These are phyloP conservation scores for Euphonia xanthogaster DNA, from an alignment of 2,797 vertebrate species.

Conservation along the genomic window DNA sequence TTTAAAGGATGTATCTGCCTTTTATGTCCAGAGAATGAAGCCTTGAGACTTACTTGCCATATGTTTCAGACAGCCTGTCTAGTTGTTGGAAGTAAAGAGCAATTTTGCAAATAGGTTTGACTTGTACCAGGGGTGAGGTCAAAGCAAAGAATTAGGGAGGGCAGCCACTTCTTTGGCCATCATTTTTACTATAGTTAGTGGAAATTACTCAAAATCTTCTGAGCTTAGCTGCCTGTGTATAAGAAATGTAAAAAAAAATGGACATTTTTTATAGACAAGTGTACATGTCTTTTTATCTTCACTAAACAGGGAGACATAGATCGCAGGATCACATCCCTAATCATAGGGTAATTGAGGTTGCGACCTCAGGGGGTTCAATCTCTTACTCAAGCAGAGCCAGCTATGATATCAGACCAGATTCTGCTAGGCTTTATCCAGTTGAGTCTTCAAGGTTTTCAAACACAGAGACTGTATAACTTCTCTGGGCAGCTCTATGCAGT, in stretches of 20 bases:
- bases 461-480: not conserved
- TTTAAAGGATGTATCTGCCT: conserved; percentile 32
- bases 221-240: not conserved
- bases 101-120: not conserved
- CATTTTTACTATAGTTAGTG: not conserved
- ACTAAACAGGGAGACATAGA: not conserved
- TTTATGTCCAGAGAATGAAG: conserved; percentile 11
- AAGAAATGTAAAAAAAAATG: not conserved
- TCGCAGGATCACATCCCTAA: not conserved
- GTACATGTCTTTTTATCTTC: not conserved
- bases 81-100: not conserved
- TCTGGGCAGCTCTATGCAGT: not conserved
- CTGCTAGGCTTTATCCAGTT: not conserved
- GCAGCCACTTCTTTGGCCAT: not conserved
- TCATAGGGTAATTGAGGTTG: not conserved
- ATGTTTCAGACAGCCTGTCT: not conserved
- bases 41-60: not conserved
- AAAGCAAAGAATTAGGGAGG: not conserved
- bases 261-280: not conserved
- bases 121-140: not conserved
- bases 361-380: not conserved
- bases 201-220: not conserved
- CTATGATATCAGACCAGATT: not conserved
- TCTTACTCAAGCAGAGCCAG: not conserved
- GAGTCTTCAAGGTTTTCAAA: not conserved